phyloP scores from a whole-genome alignment of 2,113 vertebrate genomes.

The Lucifuga dentata region DNA sequence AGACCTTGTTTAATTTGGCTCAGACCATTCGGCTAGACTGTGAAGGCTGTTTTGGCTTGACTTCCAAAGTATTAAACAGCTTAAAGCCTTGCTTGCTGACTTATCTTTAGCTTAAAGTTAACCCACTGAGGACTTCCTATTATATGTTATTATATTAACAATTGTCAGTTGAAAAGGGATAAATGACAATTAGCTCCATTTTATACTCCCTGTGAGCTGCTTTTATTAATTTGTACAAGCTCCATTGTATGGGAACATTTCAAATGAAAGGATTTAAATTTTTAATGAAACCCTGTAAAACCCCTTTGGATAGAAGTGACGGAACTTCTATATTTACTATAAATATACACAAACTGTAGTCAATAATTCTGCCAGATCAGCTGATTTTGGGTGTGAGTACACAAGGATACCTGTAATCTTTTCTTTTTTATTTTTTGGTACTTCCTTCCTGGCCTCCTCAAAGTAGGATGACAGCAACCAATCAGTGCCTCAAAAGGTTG shows the following conservation, averaged over 20 bases:
- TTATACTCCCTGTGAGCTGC: constrained; percentile 10
- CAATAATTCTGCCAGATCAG: too few species aligned
- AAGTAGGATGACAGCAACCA: constrained; percentile 10
- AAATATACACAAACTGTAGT: too few species aligned
- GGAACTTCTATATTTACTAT: too few species aligned
- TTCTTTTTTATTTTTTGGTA: background rate
- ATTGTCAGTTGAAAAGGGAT: constrained; percentile 17
- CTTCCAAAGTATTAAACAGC: constrained; percentile 42
- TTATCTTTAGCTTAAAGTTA: constrained; percentile 40
- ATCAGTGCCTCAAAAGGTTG: constrained; percentile 20
- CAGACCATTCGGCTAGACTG: background rate
- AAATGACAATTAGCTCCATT: constrained; percentile 17
- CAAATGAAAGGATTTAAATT: background rate
- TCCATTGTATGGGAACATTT: background rate
- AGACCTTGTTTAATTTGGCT: constrained; percentile 38
- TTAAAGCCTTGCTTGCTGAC: constrained; percentile 28
- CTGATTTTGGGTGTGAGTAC: too few species aligned
- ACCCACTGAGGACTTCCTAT: constrained; percentile 12
- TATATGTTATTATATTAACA: constrained; percentile 14
- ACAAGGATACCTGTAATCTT: too few species aligned
- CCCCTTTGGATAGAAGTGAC: too few species aligned
- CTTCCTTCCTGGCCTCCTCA: background rate
- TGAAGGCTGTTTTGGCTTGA: constrained; percentile 21
- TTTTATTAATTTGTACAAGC: constrained; percentile 21
- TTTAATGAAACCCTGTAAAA: too few species aligned